These are phyloP conservation scores for Atherinomorus stipes DNA, from an alignment of 2,113 vertebrate species.

Conservation along the genomic window DNA sequence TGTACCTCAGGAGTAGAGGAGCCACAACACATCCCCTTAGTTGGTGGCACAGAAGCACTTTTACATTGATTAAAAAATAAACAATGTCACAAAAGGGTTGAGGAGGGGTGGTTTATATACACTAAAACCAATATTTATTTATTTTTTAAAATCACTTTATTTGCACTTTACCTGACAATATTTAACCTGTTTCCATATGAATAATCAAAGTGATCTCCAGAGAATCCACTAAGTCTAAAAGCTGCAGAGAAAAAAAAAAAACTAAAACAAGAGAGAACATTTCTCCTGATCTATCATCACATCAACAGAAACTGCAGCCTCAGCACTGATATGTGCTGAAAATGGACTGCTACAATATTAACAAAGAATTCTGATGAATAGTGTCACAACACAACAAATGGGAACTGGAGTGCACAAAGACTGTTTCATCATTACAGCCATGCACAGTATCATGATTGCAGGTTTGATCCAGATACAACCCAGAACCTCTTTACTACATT, in stretches of 20 bases:
- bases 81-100: background rate
- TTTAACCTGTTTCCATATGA: no score
- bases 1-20: background rate
- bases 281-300: no score
- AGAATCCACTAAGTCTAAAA: no score
- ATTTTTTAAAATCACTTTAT: background rate
- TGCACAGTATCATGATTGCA: background rate
- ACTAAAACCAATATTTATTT: background rate
- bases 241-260: no score
- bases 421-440: background rate
- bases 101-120: background rate
- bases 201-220: no score
- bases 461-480: constrained; percentile 2
- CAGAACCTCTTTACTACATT: background rate
- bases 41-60: background rate
- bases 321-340: no score
- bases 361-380: background rate
- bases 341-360: background rate
- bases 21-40: background rate
- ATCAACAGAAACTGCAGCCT: no score
- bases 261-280: no score
- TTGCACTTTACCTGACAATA: no score
- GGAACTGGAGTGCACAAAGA: background rate
- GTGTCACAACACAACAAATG: background rate
- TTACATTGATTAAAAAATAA: no score